phyloP scores from a whole-genome alignment of 2,113 vertebrate genomes.

The Corapipo altera region DNA sequence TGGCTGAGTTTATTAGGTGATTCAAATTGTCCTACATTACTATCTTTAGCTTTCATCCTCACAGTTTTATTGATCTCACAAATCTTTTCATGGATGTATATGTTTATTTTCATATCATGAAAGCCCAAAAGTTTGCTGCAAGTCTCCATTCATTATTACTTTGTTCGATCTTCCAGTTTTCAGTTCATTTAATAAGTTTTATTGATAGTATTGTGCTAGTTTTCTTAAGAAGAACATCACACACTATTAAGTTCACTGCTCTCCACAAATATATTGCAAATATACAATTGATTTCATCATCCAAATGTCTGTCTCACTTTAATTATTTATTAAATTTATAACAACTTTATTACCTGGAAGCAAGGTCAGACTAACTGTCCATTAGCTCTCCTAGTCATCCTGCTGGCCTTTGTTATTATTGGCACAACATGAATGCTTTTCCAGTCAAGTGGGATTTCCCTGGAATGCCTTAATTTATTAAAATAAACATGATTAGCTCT shows the following conservation, averaged over 20 bases:
- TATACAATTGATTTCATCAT: background rate
- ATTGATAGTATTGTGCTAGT: background rate
- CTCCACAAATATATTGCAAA: background rate
- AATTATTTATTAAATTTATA: conserved; percentile 17
- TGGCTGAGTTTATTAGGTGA: background rate
- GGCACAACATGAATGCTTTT: conserved; percentile 5
- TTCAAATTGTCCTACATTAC: background rate
- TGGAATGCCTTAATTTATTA: conserved; percentile 29
- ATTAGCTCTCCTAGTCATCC: conserved; percentile 29
- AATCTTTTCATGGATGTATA: background rate
- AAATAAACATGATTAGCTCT: conserved; percentile 16
- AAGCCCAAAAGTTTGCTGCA: background rate
- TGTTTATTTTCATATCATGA: background rate
- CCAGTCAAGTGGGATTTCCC: conserved; percentile 11
- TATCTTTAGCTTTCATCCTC: background rate
- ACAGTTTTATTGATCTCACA: background rate
- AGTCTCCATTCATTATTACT: background rate
- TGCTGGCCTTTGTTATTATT: conserved; percentile 26
- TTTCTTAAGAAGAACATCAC: background rate
- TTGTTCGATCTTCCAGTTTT: background rate
- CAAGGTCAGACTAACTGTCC: background rate
- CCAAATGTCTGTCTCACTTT: background rate
- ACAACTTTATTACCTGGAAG: conserved; percentile 21
- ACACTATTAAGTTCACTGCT: background rate
- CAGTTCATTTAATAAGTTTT: background rate